These are phyloP conservation scores for Bombus difficillimus DNA, from an alignment of 1,140 invertebrate species.

Conservation along the genomic window DNA sequence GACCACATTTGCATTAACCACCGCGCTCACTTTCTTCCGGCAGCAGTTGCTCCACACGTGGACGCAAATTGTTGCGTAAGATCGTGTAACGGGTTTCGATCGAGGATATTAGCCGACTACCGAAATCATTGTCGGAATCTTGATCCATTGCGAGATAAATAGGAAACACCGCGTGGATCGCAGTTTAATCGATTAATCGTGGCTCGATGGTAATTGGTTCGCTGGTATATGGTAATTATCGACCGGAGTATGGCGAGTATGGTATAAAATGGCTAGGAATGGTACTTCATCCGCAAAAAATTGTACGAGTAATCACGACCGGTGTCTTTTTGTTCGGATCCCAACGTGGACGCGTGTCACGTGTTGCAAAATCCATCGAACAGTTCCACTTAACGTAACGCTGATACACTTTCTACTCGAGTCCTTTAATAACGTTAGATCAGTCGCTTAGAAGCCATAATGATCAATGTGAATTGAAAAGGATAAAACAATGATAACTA, in stretches of 20 bases:
- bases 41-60: background rate
- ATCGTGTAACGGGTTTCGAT: background rate
- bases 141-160: constrained; percentile 17
- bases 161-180: background rate
- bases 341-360: background rate
- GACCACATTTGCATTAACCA: constrained; percentile 45
- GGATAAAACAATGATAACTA: background rate
- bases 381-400: background rate
- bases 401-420: background rate
- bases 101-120: background rate
- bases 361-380: background rate
- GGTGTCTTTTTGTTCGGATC: background rate
- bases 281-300: background rate
- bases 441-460: background rate
- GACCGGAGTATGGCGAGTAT: background rate
- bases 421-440: background rate
- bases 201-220: background rate
- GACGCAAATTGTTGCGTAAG: constrained; percentile 17
- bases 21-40: constrained; percentile 27
- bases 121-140: constrained; percentile 10
- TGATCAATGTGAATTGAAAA: background rate
- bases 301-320: background rate
- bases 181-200: constrained; percentile 14
- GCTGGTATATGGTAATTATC: background rate
- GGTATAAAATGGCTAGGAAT: background rate